These are phyloP conservation scores for Shargacucullia verbasci DNA, from an alignment of 2,888 invertebrate genomes.

Conservation along the genomic window DNA sequence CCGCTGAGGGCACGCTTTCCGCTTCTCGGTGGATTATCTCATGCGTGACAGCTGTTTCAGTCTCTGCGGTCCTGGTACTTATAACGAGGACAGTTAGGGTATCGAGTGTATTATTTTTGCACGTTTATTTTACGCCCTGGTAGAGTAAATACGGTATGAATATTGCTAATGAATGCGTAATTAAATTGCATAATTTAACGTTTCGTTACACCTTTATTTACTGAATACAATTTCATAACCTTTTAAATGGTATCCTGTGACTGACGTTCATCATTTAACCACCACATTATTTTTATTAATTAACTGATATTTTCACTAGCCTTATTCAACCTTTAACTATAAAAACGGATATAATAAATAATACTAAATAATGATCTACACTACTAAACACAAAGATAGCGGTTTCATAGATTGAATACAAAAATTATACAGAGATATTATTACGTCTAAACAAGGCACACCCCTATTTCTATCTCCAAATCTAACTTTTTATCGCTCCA, in stretches of 20 bases:
- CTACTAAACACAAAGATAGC: too few species aligned
- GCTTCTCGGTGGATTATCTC: slow-evolving; percentile 79
- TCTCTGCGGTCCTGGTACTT: slow-evolving; percentile 70
- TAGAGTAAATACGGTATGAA: not conserved
- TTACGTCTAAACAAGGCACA: slow-evolving; percentile 46
- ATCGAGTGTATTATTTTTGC: slow-evolving; percentile 21
- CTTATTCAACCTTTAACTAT: too few species aligned
- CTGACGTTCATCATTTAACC: too few species aligned
- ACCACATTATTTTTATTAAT: too few species aligned
- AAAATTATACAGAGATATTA: too few species aligned
- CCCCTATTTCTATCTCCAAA: slow-evolving; percentile 72
- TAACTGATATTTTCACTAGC: too few species aligned
- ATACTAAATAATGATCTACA: too few species aligned
- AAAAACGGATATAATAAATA: too few species aligned
- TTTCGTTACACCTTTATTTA: too few species aligned
- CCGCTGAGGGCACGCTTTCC: slow-evolving; percentile 72
- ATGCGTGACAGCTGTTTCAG: slow-evolving; percentile 83
- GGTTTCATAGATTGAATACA: too few species aligned
- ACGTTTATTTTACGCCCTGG: not conserved
- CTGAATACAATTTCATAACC: too few species aligned
- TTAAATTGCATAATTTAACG: not conserved
- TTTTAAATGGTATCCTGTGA: too few species aligned
- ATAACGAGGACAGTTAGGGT: slow-evolving; percentile 55
- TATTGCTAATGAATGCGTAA: not conserved
- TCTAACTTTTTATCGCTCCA: slow-evolving; percentile 81